Conservation (phyloP, 2,113 vertebrate species). For the Triplophysa tibetana region DNA sequence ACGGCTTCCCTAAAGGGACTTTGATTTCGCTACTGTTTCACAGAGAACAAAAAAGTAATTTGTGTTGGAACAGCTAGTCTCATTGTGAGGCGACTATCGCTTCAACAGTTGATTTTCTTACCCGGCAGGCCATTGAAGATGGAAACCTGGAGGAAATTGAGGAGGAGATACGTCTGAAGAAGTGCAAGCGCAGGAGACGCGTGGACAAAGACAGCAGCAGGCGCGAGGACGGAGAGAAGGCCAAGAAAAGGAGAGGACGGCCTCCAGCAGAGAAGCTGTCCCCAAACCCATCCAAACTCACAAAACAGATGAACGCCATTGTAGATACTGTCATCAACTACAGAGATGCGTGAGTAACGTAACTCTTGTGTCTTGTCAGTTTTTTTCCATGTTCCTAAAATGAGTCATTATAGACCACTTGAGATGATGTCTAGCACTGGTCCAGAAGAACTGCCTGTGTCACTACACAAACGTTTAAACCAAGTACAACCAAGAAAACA, state of each 20-base stretch:
- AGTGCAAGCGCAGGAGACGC: conserved; percentile 90
- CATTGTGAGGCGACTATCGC: no score
- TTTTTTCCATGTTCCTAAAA: not conserved
- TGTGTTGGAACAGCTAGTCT: no score
- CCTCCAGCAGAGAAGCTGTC: conserved; percentile 94
- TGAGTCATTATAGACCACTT: not conserved
- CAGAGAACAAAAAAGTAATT: no score
- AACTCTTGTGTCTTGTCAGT: not conserved
- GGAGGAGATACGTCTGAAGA: conserved; percentile 96
- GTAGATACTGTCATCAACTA: conserved; percentile 98
- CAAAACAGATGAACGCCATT: conserved; percentile 95
- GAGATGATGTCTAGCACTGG: no score
- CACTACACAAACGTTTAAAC: no score
- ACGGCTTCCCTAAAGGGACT: no score
- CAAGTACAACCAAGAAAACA: no score
- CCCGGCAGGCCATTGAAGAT: conserved; percentile 90
- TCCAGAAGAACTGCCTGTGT: no score
- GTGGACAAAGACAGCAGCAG: conserved; percentile 89
- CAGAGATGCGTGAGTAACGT: conserved; percentile 83
- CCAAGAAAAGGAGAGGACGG: conserved; percentile 92
- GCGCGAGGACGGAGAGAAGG: conserved; percentile 85
- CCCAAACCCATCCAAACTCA: conserved; percentile 92
- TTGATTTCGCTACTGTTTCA: no score
- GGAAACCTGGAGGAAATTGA: conserved; percentile 99
- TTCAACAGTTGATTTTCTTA: not conserved